Evolutionary conservation across 2,888 invertebrate genomes (phyloP).

Genomic region (Ecdyonurus torrentis): DNA sequence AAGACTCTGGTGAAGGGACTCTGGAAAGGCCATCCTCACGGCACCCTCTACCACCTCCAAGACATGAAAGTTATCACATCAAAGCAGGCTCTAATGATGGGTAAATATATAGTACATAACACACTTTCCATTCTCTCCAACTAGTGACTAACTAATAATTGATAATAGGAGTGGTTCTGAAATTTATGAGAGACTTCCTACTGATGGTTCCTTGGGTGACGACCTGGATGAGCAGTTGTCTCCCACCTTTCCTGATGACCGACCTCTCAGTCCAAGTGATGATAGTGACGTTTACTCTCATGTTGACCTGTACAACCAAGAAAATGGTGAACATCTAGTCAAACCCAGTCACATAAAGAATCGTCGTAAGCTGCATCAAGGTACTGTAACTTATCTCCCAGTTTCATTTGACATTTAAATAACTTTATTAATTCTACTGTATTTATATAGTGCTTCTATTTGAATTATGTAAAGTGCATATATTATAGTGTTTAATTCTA

Average conservation of each 20-base stretch:
- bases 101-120: too few species aligned
- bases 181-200: constrained; percentile 46
- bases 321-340: constrained; percentile 30
- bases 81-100: constrained; percentile 27
- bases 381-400: constrained; percentile 23
- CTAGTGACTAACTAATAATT: too few species aligned
- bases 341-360: constrained; percentile 29
- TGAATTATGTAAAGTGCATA: too few species aligned
- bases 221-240: constrained; percentile 25
- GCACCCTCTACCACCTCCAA: constrained; percentile 47
- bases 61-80: constrained; percentile 63
- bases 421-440: too few species aligned
- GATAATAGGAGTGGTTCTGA: constrained; percentile 42
- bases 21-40: constrained; percentile 45
- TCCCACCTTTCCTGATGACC: constrained; percentile 32
- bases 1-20: constrained; percentile 52
- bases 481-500: constrained; percentile 8
- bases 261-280: constrained; percentile 40
- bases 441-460: too few species aligned
- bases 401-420: constrained; percentile 9
- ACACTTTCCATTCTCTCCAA: too few species aligned
- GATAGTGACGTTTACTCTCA: constrained; percentile 49
- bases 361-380: constrained; percentile 32
- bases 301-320: constrained; percentile 43
- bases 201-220: constrained; percentile 27